A percentile compares a stretch with the other conserved stretches of the same genome.
phyloP scores from a whole-genome alignment of 2,113 vertebrate species.

The Pseudois nayaur region DNA sequence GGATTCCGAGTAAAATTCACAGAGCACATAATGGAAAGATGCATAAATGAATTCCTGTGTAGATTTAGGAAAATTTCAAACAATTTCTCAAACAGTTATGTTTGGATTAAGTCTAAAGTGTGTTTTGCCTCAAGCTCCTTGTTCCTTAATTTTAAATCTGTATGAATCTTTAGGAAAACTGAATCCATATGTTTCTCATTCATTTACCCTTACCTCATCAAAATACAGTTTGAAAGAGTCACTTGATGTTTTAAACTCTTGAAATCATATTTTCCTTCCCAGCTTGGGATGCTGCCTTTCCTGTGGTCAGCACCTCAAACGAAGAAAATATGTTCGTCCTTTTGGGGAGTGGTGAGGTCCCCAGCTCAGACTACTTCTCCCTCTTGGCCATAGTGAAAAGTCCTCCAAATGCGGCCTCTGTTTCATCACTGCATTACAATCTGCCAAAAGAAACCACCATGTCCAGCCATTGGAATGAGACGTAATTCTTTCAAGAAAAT shows the following conservation, averaged over 20 bases:
- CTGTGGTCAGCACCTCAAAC: neutral
- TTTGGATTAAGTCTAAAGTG: slow-evolving; percentile 49
- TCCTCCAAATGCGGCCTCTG: neutral
- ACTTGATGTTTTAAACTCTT: slow-evolving; percentile 36
- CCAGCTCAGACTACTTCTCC: neutral
- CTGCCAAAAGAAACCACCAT: slow-evolving; percentile 6
- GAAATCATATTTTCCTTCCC: slow-evolving; percentile 44
- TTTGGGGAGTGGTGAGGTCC: neutral
- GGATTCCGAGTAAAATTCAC: neutral
- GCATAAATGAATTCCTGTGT: neutral
- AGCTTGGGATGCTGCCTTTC: neutral
- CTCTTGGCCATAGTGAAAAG: neutral
- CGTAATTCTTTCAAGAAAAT: neutral
- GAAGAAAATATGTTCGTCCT: neutral
- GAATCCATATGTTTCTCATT: slow-evolving; percentile 53
- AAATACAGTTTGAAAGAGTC: slow-evolving; percentile 50
- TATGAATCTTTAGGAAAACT: slow-evolving; percentile 30
- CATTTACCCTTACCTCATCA: slow-evolving; percentile 53
- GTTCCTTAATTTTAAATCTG: slow-evolving; percentile 56
- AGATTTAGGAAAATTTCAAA: slow-evolving; percentile 47
- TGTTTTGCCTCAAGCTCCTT: slow-evolving; percentile 35
- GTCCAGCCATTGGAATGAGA: neutral
- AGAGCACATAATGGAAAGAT: neutral
- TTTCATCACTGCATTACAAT: neutral
- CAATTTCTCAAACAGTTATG: slow-evolving; percentile 48